Evolutionary conservation across 2,797 vertebrate species (phyloP).

Genomic region (Gobionotothen gibberifrons): DNA sequence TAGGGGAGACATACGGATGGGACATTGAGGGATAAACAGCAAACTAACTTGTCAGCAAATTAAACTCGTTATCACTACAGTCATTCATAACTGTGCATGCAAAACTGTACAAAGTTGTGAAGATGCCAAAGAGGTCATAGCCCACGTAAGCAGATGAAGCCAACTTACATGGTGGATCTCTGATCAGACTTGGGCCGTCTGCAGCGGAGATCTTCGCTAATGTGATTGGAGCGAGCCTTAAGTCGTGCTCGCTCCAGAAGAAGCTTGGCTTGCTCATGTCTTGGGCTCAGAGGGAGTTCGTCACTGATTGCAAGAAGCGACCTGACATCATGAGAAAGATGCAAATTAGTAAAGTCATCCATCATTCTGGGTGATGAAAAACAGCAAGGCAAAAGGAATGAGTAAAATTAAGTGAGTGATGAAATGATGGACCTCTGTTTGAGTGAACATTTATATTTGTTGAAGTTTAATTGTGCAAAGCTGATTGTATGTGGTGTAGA

Average conservation of each 20-base stretch:
- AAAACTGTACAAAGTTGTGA: conserved; percentile 14
- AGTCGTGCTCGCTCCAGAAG: conserved; percentile 91
- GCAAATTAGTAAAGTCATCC: conserved; percentile 43
- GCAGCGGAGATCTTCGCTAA: conserved; percentile 86
- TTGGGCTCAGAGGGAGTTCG: conserved; percentile 88
- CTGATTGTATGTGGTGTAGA: conserved; percentile 42
- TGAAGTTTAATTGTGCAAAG: conserved; percentile 32
- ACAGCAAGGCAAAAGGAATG: not conserved
- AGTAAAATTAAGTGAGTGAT: not conserved
- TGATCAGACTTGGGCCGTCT: conserved; percentile 75
- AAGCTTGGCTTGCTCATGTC: conserved; percentile 92
- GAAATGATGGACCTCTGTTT: conserved; percentile 10
- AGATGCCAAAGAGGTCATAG: conserved; percentile 2
- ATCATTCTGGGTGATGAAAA: not conserved
- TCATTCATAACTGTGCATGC: not conserved
- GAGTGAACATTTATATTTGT: conserved; percentile 13
- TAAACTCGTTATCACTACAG: not conserved
- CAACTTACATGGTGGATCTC: conserved; percentile 76
- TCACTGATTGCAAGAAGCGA: conserved; percentile 77
- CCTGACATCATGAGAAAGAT: conserved; percentile 71
- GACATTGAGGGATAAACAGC: conserved; percentile 3
- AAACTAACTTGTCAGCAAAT: conserved; percentile 1
- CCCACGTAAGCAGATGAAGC: not conserved
- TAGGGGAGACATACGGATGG: not conserved
- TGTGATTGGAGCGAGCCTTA: conserved; percentile 90